phyloP scores from a whole-genome alignment of 2,888 invertebrate species.

The Lysandra coridon region DNA sequence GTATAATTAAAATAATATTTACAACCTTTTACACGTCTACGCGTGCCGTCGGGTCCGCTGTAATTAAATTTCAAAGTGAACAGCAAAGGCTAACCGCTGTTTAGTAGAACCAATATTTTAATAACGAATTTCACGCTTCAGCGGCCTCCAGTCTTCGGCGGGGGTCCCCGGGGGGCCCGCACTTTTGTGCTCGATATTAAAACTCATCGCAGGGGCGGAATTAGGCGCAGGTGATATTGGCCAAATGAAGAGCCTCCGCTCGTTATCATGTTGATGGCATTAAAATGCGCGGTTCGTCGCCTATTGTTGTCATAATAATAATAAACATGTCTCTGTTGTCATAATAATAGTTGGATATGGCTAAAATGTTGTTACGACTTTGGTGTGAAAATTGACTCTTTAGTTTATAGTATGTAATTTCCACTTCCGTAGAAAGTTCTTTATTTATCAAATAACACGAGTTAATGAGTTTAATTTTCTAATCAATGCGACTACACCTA shows the following conservation, averaged over 20 bases:
- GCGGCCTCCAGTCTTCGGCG: background rate
- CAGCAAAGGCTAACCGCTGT: background rate
- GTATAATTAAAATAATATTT: background rate
- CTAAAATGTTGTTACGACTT: no score
- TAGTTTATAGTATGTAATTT: no score
- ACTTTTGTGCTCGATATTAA: conserved; percentile 4
- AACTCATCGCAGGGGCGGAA: conserved; percentile 1
- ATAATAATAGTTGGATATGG: no score
- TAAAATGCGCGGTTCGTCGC: background rate
- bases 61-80: background rate
- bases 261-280: background rate
- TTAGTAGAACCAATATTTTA: conserved; percentile 10
- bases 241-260: background rate
- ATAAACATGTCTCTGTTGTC: no score
- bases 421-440: no score
- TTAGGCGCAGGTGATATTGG: background rate
- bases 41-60: background rate
- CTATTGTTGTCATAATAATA: no score
- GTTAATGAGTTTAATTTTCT: no score
- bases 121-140: background rate
- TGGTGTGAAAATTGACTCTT: no score
- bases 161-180: background rate
- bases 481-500: background rate
- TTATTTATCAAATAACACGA: no score
- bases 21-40: background rate